phyloP scores from a whole-genome alignment of 2,888 invertebrate genomes.

The Oligia latruncula region DNA sequence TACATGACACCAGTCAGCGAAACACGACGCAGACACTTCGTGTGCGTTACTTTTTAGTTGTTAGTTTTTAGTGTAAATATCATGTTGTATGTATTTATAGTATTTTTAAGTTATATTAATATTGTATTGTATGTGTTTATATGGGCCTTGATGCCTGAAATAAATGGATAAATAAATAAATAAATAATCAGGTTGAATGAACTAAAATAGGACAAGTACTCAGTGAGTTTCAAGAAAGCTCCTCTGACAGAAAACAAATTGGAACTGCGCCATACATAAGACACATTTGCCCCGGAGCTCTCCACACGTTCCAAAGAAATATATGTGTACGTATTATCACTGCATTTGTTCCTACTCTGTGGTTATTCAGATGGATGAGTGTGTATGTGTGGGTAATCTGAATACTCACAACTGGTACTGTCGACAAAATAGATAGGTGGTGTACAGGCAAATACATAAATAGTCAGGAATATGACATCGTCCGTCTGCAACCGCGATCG shows the following conservation, averaged over 20 bases:
- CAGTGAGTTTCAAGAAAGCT: background rate
- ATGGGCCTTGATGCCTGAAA: no score
- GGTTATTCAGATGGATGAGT: constrained; percentile 17
- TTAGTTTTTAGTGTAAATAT: no score
- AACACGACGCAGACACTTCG: no score
- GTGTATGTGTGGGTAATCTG: background rate
- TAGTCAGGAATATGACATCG: background rate
- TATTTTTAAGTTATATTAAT: no score
- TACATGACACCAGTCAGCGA: no score
- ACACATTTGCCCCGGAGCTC: background rate
- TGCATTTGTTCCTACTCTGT: constrained; percentile 14
- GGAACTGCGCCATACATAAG: background rate
- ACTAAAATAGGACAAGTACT: background rate
- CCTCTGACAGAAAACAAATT: constrained; percentile 9
- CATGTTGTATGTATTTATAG: no score
- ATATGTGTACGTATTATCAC: constrained; percentile 5
- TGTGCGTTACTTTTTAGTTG: no score
- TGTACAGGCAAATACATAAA: background rate
- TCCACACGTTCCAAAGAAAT: constrained; percentile 15
- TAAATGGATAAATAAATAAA: no score
- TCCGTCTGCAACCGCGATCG: background rate
- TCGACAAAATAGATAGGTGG: background rate
- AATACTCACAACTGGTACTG: constrained; percentile 1
- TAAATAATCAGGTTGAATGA: background rate
- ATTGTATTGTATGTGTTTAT: no score